Evolutionary conservation across 2,888 invertebrate genomes (phyloP).

Genomic region (Ypsolopha sequella): DNA sequence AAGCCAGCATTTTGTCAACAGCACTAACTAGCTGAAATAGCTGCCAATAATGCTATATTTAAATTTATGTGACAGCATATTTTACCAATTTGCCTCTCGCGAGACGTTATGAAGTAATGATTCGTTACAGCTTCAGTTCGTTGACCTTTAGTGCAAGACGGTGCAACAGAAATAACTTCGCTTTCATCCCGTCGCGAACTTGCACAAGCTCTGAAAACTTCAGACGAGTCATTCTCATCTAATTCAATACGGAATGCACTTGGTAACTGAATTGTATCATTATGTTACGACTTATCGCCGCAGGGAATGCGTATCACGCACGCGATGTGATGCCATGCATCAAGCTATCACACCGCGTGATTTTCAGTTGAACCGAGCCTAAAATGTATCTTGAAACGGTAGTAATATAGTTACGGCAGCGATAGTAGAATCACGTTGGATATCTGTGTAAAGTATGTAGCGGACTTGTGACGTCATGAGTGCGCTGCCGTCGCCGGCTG

Average conservation of each 20-base stretch:
- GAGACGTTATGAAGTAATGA: not conserved
- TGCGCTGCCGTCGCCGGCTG: slow-evolving; percentile 49
- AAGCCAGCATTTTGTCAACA: not conserved
- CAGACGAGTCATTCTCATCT: too few species aligned
- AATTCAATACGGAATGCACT: too few species aligned
- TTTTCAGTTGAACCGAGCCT: not conserved
- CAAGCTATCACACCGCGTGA: slow-evolving; percentile 46
- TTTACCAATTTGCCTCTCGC: not conserved
- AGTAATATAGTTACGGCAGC: slow-evolving; percentile 35
- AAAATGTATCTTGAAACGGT: not conserved
- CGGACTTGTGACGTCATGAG: slow-evolving; percentile 49
- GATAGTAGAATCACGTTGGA: slow-evolving; percentile 25
- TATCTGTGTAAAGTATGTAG: slow-evolving; percentile 34
- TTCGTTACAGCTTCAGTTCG: not conserved
- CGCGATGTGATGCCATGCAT: too few species aligned
- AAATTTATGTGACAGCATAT: slow-evolving; percentile 1
- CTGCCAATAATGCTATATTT: slow-evolving; percentile 5
- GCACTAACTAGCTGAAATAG: slow-evolving; percentile 2
- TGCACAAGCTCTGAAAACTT: too few species aligned
- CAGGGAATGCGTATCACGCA: too few species aligned
- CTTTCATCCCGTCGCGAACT: not conserved
- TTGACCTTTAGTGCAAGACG: not conserved
- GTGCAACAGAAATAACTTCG: not conserved
- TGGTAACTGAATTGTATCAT: too few species aligned
- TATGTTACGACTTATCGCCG: too few species aligned